Conservation (phyloP, 2,797 vertebrate genomes). For the Oreonectes daqikongensis region DNA sequence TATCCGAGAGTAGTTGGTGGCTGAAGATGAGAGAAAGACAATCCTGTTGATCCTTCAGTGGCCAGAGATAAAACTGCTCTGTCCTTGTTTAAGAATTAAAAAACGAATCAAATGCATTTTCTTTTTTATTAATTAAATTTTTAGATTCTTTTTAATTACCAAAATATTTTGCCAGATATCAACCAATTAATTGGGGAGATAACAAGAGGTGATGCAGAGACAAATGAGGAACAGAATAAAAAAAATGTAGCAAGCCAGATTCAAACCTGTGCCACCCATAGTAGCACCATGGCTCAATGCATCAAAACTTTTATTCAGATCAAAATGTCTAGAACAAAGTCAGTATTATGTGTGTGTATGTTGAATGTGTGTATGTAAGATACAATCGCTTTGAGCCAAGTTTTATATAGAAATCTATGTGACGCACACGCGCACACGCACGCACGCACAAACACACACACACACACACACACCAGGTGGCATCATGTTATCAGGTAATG, state of each 20-base stretch:
- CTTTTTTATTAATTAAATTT: too few species aligned
- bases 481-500: conserved; percentile 6
- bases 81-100: neutral
- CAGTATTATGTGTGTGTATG: neutral
- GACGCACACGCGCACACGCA: neutral
- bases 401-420: neutral
- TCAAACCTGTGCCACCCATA: neutral
- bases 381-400: neutral
- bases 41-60: too few species aligned
- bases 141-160: too few species aligned
- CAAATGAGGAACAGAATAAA: neutral
- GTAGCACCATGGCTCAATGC: neutral
- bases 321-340: too few species aligned
- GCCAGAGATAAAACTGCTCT: too few species aligned
- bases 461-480: neutral
- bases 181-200: neutral
- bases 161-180: neutral
- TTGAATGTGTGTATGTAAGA: neutral
- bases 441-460: neutral
- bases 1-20: conserved; percentile 16
- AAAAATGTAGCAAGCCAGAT: conserved; percentile 1
- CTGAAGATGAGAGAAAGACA: neutral
- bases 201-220: neutral
- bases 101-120: neutral
- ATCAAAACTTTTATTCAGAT: too few species aligned